These are phyloP conservation scores for Psylliodes chrysocephalus DNA, from an alignment of 2,888 invertebrate genomes.

Conservation along the genomic window DNA sequence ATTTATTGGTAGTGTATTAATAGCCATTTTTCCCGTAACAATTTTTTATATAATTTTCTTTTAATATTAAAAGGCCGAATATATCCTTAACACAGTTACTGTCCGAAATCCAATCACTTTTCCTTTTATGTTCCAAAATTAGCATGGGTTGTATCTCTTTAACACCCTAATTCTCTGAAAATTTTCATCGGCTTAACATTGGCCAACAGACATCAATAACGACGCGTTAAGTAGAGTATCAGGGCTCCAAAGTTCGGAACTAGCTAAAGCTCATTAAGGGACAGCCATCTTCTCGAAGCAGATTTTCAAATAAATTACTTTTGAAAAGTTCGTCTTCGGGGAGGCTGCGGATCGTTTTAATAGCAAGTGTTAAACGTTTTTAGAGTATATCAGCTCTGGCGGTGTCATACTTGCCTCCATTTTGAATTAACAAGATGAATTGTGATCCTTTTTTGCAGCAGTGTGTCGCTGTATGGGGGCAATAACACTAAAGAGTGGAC, in stretches of 20 bases:
- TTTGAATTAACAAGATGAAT: constrained; percentile 36
- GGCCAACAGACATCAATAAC: constrained; percentile 43
- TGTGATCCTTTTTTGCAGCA: constrained; percentile 21
- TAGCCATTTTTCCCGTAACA: no score
- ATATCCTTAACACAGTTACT: background rate
- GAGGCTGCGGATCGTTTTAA: constrained; percentile 34
- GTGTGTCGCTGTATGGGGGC: background rate
- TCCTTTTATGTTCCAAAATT: background rate
- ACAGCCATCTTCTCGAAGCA: constrained; percentile 42
- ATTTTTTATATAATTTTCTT: no score
- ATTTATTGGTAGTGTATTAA: no score
- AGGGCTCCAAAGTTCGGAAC: constrained; percentile 40
- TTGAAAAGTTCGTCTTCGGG: constrained; percentile 37
- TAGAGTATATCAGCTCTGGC: constrained; percentile 34
- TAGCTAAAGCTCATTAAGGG: constrained; percentile 49
- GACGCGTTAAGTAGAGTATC: constrained; percentile 52
- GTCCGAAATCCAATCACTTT: background rate
- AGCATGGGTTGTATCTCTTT: background rate
- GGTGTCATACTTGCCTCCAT: constrained; percentile 34
- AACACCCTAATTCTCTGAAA: constrained; percentile 5
- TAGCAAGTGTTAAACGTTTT: constrained; percentile 41
- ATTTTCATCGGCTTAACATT: constrained; percentile 13
- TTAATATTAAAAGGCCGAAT: no score
- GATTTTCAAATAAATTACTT: constrained; percentile 43
- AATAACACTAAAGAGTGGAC: background rate